phyloP scores from a whole-genome alignment of 2,888 invertebrate genomes.

The Drepanosiphum platanoidis region DNA sequence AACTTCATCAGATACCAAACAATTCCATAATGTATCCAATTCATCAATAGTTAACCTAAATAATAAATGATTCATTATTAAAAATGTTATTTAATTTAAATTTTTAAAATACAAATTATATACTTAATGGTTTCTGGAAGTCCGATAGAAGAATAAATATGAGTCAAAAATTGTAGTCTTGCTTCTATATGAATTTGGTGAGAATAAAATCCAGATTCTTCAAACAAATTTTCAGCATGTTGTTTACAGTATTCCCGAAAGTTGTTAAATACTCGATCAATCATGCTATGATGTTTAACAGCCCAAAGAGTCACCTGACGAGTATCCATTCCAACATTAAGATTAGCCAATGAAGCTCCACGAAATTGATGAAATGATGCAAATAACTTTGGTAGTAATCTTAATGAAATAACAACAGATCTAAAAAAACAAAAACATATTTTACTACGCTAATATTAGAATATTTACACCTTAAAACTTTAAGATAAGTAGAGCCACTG shows the following conservation, averaged over 20 bases:
- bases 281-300: conserved; percentile 90
- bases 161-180: conserved; percentile 88
- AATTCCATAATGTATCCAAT: conserved; percentile 91
- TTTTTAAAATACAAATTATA: conserved; percentile 64
- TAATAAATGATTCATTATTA: conserved; percentile 48
- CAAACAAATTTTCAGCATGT: conserved; percentile 50
- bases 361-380: conserved; percentile 91
- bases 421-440: conserved; percentile 68
- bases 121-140: conserved; percentile 88
- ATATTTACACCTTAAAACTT: no score
- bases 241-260: conserved; percentile 64
- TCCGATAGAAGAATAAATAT: conserved; percentile 88
- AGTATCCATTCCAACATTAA: conserved; percentile 76
- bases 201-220: conserved; percentile 68
- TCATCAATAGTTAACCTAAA: conserved; percentile 83
- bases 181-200: conserved; percentile 92
- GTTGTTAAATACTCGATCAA: conserved; percentile 90
- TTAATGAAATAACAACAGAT: conserved; percentile 88
- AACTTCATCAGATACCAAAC: conserved; percentile 84
- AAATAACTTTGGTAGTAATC: conserved; percentile 87
- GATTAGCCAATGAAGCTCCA: conserved; percentile 70
- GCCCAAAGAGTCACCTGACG: conserved; percentile 92
- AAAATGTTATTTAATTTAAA: background rate
- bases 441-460: no score
- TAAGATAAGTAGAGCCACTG: background rate